phyloP scores from a whole-genome alignment of 2,113 vertebrate species.

The Paralichthys olivaceus region DNA sequence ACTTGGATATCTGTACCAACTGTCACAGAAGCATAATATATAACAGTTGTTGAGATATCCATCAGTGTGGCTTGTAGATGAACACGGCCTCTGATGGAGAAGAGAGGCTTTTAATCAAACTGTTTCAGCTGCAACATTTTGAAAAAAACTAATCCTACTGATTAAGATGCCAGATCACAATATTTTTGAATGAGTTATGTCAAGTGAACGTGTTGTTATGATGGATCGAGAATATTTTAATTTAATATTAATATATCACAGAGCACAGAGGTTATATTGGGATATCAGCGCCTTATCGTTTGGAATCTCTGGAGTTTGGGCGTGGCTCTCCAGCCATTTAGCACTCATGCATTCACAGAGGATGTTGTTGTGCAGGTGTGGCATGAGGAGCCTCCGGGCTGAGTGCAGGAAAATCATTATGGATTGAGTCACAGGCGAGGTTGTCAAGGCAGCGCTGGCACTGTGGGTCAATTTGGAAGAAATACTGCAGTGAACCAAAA shows the following conservation, averaged over 20 bases:
- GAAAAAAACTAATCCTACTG: background rate
- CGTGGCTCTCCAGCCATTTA: background rate
- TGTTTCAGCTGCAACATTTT: background rate
- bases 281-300: constrained; percentile 8
- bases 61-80: background rate
- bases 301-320: background rate
- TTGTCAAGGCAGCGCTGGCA: background rate
- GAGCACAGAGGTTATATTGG: constrained; percentile 3
- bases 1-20: no score
- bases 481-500: constrained; percentile 24
- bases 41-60: background rate
- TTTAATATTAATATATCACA: background rate
- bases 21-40: no score
- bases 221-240: background rate
- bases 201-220: background rate
- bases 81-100: background rate
- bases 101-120: background rate
- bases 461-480: background rate
- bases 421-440: background rate
- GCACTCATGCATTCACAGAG: background rate
- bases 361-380: constrained; percentile 28
- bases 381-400: background rate
- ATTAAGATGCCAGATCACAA: background rate
- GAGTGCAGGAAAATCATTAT: constrained; percentile 2
- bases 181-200: background rate